phyloP scores from a whole-genome alignment of 1,140 invertebrate species.

The Tetragonula clypearis region DNA sequence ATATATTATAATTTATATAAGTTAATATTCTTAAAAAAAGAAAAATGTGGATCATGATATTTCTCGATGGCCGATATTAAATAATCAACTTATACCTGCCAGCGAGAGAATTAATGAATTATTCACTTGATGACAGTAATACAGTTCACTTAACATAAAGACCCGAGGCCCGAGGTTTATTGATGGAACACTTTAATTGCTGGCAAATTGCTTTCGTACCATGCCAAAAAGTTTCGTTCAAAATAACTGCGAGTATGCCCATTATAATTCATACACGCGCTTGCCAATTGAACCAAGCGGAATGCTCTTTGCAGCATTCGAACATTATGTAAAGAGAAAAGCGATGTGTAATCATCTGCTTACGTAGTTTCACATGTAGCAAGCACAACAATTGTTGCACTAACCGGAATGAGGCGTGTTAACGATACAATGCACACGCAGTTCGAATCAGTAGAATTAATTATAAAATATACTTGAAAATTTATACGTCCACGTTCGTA shows the following conservation, averaged over 20 bases:
- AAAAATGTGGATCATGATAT: neutral
- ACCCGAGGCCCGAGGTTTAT: neutral
- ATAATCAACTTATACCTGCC: neutral
- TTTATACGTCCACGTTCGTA: too few species aligned
- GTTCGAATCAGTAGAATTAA: neutral
- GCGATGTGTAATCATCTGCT: neutral
- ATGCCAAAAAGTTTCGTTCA: constrained; percentile 40
- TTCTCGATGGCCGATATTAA: neutral
- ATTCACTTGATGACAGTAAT: constrained; percentile 22
- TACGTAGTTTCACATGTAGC: neutral
- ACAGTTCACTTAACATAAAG: neutral
- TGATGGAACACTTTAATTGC: constrained; percentile 40
- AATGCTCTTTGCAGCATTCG: neutral
- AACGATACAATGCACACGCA: neutral
- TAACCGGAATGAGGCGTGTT: neutral
- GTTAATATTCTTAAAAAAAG: too few species aligned
- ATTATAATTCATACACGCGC: neutral
- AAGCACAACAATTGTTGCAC: neutral
- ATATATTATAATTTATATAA: too few species aligned
- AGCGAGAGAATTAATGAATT: constrained; percentile 2
- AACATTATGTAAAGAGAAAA: neutral
- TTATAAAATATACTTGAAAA: neutral
- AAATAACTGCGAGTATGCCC: constrained; percentile 21
- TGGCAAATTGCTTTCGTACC: constrained; percentile 41
- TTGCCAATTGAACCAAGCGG: constrained; percentile 28